Conservation (phyloP, 2,888 invertebrate species). For the Ypsolopha sequella region DNA sequence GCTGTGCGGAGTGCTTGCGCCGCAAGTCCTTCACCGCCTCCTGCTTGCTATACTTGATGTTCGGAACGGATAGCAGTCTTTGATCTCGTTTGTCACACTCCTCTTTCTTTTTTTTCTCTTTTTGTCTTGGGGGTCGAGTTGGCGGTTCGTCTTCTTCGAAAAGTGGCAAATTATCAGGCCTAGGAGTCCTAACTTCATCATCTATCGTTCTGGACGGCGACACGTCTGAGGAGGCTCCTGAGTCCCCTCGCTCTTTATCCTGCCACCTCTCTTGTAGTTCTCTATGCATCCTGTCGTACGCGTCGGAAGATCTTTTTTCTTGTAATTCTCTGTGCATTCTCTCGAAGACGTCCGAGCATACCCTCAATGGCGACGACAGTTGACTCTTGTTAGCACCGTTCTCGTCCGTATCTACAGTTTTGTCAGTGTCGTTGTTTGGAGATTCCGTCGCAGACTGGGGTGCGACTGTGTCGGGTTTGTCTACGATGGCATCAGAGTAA, state of each 20-base stretch:
- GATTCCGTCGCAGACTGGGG: slow-evolving; percentile 21
- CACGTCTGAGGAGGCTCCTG: slow-evolving; percentile 17
- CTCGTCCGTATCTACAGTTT: slow-evolving; percentile 14
- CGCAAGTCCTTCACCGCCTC: slow-evolving; percentile 69
- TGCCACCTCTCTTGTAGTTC: slow-evolving; percentile 51
- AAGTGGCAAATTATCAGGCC: slow-evolving; percentile 77
- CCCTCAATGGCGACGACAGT: slow-evolving; percentile 39
- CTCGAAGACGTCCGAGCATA: slow-evolving; percentile 50
- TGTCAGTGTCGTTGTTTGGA: slow-evolving; percentile 26
- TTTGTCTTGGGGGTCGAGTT: slow-evolving; percentile 56
- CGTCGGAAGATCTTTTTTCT: slow-evolving; percentile 38
- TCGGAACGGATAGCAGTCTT: slow-evolving; percentile 82
- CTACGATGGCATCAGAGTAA: slow-evolving; percentile 39
- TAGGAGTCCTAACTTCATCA: slow-evolving; percentile 23
- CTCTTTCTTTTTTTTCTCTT: slow-evolving; percentile 48
- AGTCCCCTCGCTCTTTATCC: slow-evolving; percentile 38
- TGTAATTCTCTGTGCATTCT: slow-evolving; percentile 51
- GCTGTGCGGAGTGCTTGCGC: slow-evolving; percentile 58
- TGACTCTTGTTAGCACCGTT: slow-evolving; percentile 18
- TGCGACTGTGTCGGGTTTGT: slow-evolving; percentile 29
- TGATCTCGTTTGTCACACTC: slow-evolving; percentile 62
- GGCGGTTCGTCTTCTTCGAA: slow-evolving; percentile 61
- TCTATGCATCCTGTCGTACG: slow-evolving; percentile 19
- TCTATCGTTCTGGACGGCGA: slow-evolving; percentile 25
- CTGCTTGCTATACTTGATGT: slow-evolving; percentile 73